Conservation (phyloP, 2,888 invertebrate genomes). For the Choreutis nemorana region DNA sequence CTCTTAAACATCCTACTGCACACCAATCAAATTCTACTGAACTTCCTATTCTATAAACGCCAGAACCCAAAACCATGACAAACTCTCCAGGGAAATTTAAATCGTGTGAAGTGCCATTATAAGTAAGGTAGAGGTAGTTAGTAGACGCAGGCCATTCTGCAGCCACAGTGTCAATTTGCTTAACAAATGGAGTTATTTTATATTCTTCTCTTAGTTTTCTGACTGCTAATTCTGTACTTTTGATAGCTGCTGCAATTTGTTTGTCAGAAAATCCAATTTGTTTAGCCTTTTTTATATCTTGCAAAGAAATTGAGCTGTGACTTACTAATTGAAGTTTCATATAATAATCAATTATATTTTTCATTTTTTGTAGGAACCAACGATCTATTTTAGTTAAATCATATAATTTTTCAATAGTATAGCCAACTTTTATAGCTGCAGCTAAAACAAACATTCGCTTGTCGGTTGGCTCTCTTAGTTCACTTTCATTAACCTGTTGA, state of each 20-base stretch:
- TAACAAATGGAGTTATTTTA: constrained; percentile 85
- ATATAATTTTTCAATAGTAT: constrained; percentile 85
- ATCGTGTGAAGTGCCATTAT: constrained; percentile 88
- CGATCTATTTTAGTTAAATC: constrained; percentile 94
- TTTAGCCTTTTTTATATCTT: constrained; percentile 82
- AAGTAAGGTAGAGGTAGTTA: constrained; percentile 98
- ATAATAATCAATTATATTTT: constrained; percentile 85
- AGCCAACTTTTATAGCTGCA: constrained; percentile 86
- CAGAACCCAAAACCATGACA: constrained; percentile 92
- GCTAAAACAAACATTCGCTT: constrained; percentile 96
- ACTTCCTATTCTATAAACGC: constrained; percentile 97
- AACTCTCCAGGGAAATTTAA: constrained; percentile 80
- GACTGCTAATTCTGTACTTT: constrained; percentile 87
- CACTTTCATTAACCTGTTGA: constrained; percentile 80
- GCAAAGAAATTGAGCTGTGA: constrained; percentile 67
- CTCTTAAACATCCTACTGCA: constrained; percentile 94
- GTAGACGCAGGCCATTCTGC: constrained; percentile 99
- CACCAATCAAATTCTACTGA: constrained; percentile 99
- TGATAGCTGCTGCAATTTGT: constrained; percentile 88
- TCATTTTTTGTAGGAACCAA: constrained; percentile 97
- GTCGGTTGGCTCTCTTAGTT: constrained; percentile 93
- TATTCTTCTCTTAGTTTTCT: constrained; percentile 78
- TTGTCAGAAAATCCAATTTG: constrained; percentile 96
- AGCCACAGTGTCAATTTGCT: constrained; percentile 98
- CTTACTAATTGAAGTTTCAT: constrained; percentile 71